A percentile compares a stretch with the other conserved stretches of the same genome.
Conservation (phyloP, 2,113 vertebrate genomes). For the Marmota monax region DNA sequence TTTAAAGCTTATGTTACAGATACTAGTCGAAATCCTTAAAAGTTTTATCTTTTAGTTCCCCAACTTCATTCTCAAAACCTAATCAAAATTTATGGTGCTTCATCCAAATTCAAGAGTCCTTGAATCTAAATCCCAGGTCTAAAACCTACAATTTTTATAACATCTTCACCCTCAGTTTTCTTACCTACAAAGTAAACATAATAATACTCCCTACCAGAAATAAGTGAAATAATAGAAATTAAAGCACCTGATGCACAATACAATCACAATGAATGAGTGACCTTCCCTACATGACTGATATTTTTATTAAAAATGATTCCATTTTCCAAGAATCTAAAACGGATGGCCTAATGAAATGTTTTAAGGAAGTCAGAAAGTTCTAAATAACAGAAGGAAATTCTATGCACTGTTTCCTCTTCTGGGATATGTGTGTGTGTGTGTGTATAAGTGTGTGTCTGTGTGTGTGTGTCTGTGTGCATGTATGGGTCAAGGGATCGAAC, state of each 20-base stretch:
- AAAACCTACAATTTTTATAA: background rate
- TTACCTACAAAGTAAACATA: background rate
- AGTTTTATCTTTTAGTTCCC: background rate
- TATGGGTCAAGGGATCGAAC: background rate
- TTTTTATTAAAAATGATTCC: slow-evolving; percentile 3
- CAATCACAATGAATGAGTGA: background rate
- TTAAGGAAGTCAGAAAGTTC: slow-evolving; percentile 12
- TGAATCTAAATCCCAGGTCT: background rate
- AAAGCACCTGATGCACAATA: background rate
- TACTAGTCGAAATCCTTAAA: background rate
- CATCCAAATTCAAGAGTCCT: background rate
- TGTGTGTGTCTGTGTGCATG: background rate
- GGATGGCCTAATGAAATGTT: background rate
- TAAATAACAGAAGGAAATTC: background rate
- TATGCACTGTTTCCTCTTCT: background rate
- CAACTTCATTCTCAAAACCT: background rate
- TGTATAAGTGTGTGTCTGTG: background rate
- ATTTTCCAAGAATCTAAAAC: slow-evolving; percentile 25
- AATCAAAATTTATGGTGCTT: background rate
- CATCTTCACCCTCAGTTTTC: background rate
- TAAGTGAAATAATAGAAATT: background rate
- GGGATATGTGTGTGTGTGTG: background rate
- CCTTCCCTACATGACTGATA: background rate
- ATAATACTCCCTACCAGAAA: background rate
- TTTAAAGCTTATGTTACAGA: background rate